A percentile compares a stretch with the other conserved stretches of the same genome.
These are phyloP conservation scores for Flabesymbios commensalis DNA, from an alignment of 2,888 invertebrate genomes.

Conservation along the genomic window DNA sequence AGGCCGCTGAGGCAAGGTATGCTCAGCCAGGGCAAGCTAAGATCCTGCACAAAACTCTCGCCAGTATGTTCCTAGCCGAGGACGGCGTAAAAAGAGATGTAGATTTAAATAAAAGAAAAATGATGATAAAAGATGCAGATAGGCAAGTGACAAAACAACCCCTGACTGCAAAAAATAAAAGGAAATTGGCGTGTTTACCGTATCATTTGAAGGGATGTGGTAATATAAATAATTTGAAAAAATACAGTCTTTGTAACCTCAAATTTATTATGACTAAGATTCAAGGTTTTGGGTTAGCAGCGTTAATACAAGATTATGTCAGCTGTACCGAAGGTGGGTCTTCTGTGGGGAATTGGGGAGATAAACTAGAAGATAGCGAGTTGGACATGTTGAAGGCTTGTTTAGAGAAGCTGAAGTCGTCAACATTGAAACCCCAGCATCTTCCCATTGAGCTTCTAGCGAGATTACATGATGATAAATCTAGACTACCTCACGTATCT, in stretches of 20 bases:
- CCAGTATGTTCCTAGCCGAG: conserved; percentile 12
- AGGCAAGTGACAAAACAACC: conserved; percentile 48
- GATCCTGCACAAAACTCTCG: conserved; percentile 39
- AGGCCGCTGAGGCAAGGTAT: conserved; percentile 45
- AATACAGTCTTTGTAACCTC: conserved; percentile 18
- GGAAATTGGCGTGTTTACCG: conserved; percentile 18
- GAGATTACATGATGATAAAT: neutral
- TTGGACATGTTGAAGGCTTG: neutral
- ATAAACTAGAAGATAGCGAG: neutral
- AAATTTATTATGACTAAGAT: conserved; percentile 22
- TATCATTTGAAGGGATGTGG: conserved; percentile 14
- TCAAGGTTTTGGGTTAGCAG: neutral
- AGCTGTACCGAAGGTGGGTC: neutral
- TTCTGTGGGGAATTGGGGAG: too few relatives aligned
- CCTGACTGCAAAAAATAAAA: conserved; percentile 6
- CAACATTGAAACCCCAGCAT: neutral
- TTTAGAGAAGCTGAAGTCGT: conserved; percentile 1
- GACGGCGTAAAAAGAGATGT: conserved; percentile 28
- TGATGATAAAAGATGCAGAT: conserved; percentile 46
- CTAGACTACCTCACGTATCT: neutral
- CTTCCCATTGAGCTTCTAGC: conserved; percentile 9
- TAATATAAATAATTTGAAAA: conserved; percentile 9
- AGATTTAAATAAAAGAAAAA: conserved; percentile 41
- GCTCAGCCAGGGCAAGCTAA: conserved; percentile 33
- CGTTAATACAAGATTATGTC: neutral